These are phyloP conservation scores for Menura novaehollandiae DNA, from an alignment of 2,113 vertebrate genomes.

Conservation along the genomic window DNA sequence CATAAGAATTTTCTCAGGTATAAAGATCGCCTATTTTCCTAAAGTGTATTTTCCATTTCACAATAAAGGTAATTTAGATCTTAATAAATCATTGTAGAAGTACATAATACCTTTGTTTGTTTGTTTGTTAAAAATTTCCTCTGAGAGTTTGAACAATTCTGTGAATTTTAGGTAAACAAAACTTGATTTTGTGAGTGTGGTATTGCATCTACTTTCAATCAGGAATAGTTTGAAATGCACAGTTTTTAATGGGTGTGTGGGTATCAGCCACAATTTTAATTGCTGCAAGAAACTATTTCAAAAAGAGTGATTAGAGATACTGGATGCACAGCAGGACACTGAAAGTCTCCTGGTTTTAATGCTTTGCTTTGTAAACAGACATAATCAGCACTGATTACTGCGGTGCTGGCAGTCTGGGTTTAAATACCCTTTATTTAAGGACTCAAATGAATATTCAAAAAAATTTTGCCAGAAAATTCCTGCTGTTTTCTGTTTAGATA, in stretches of 20 bases:
- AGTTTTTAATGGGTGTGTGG: background rate
- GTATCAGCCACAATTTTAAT: background rate
- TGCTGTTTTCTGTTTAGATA: background rate
- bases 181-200: background rate
- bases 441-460: background rate
- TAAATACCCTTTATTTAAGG: background rate
- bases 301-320: background rate
- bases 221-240: background rate
- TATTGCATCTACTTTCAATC: background rate
- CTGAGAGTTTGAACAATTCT: background rate
- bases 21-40: background rate
- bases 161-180: background rate
- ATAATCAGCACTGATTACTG: background rate
- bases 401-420: background rate
- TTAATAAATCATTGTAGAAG: background rate
- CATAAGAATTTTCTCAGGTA: background rate
- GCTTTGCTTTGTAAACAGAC: background rate
- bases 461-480: background rate
- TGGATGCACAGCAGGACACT: background rate
- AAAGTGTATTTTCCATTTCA: background rate
- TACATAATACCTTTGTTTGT: background rate
- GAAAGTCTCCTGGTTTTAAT: background rate
- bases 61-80: background rate
- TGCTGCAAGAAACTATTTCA: background rate
- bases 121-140: background rate